These are phyloP conservation scores for Hesperia comma DNA, from an alignment of 2,888 invertebrate species.

Conservation along the genomic window DNA sequence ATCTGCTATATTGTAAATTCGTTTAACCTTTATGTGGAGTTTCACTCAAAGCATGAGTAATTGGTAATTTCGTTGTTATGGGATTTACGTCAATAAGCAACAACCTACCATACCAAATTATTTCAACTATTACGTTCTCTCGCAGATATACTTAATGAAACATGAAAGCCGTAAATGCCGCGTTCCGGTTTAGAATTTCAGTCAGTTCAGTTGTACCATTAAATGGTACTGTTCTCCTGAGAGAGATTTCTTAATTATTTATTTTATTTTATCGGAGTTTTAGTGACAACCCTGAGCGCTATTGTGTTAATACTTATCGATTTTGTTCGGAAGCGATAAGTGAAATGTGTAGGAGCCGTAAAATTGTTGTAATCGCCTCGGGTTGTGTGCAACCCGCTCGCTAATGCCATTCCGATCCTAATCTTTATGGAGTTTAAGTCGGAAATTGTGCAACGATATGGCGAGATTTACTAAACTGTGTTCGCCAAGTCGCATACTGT, in stretches of 20 bases:
- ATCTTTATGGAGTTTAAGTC: constrained; percentile 16
- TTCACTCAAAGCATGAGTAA: too few species aligned
- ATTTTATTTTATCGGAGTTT: neutral
- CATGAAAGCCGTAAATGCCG: too few species aligned
- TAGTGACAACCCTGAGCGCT: constrained; percentile 35
- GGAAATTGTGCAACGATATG: constrained; percentile 12
- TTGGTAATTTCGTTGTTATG: too few species aligned
- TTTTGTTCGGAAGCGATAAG: constrained; percentile 47
- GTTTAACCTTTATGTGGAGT: too few species aligned
- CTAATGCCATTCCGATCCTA: constrained; percentile 17
- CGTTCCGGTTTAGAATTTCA: too few species aligned
- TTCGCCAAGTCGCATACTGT: neutral
- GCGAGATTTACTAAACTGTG: constrained; percentile 3
- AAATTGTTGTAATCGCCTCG: constrained; percentile 44
- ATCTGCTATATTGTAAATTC: too few species aligned
- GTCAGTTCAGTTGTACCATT: too few species aligned
- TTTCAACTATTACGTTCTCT: too few species aligned
- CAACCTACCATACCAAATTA: too few species aligned
- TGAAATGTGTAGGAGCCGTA: constrained; percentile 47
- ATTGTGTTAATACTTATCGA: constrained; percentile 47
- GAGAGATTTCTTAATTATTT: neutral
- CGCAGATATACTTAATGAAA: too few species aligned
- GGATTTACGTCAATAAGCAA: too few species aligned
- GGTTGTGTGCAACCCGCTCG: constrained; percentile 19
- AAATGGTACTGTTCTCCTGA: too few species aligned